Conservation (phyloP, 2,797 vertebrate species). For the Sebastes goodei region DNA sequence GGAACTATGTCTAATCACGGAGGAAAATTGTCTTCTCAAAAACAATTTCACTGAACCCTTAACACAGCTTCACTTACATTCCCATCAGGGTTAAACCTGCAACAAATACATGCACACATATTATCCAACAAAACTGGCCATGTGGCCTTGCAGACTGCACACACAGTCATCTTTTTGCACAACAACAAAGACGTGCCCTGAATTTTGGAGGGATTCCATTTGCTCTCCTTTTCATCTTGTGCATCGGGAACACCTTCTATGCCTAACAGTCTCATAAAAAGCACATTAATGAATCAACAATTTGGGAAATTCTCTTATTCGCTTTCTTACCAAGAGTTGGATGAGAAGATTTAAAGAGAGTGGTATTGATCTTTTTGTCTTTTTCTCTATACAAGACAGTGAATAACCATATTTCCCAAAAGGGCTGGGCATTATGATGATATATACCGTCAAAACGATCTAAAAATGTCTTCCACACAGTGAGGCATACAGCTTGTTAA, state of each 20-base stretch:
- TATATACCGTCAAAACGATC: no score
- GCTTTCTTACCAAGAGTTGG: neutral
- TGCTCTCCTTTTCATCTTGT: neutral
- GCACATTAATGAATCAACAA: neutral
- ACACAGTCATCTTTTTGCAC: neutral
- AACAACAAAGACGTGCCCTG: neutral
- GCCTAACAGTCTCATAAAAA: neutral
- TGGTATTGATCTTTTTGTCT: neutral
- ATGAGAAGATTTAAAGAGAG: neutral
- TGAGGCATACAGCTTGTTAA: no score
- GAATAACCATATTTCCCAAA: neutral
- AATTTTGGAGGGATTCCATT: neutral
- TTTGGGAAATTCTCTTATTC: neutral
- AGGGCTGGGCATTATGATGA: no score
- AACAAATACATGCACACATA: neutral
- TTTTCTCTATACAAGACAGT: neutral
- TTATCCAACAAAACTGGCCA: neutral
- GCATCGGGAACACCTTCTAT: neutral
- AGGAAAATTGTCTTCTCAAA: slow-evolving; percentile 33
- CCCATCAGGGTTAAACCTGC: slow-evolving; percentile 7
- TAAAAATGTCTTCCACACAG: no score
- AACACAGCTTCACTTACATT: neutral
- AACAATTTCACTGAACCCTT: slow-evolving; percentile 19
- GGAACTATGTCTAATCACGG: slow-evolving; percentile 16
- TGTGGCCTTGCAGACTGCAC: neutral